Evolutionary conservation across 2,888 invertebrate species (phyloP), one percentile per base, ranked within the genome.

Genomic region (Platynereis dumerilii): DNA sequence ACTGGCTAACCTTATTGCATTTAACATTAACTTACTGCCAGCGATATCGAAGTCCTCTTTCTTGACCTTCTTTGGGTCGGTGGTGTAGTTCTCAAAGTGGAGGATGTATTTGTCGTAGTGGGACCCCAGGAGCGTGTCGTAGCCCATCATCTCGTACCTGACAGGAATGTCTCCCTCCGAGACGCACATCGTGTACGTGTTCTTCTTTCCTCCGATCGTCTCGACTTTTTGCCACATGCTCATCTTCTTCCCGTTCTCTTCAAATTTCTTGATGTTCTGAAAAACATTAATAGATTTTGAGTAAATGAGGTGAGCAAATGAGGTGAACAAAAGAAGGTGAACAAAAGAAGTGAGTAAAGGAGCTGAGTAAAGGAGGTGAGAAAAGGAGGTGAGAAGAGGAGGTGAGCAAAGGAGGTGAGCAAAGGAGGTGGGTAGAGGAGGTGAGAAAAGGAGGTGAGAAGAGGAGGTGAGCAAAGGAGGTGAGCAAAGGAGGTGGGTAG

Each of bases 31-130:
- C 75, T 74, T 70, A 79, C 80, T 72, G 62, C 54, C 20, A 34
- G 78, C 75, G 3, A 73, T 60, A 20, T 70, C 69, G 72, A 80
- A 81, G 20, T 67, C 66, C n/a, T n/a, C n/a, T 0, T 45, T 52
- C 2, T 58, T 57, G 10, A 69, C 39, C 60, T 72, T 17, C 61
- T 69, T 29, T 73, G 68, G 20, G 24, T 26, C 58, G 28, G 60
- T 69, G n/a, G 63, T 67, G 26, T 64, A 82, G 55, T 89, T 88
- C 48, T 91, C 91, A 78, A 96, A 96, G 54, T 91, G 89, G 57
- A 97, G 82, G 81, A 91, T 92, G 80, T 97, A 97, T 83, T 96
- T 95, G 84, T 97, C 96, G 80, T 92, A 96, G 84, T 97, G 96
- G 0, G 96, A 96, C 0, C 96, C 96, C n/a, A 97, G 86, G 0